phyloP scores from a whole-genome alignment of 2,888 invertebrate species.

The Sericinus montela region DNA sequence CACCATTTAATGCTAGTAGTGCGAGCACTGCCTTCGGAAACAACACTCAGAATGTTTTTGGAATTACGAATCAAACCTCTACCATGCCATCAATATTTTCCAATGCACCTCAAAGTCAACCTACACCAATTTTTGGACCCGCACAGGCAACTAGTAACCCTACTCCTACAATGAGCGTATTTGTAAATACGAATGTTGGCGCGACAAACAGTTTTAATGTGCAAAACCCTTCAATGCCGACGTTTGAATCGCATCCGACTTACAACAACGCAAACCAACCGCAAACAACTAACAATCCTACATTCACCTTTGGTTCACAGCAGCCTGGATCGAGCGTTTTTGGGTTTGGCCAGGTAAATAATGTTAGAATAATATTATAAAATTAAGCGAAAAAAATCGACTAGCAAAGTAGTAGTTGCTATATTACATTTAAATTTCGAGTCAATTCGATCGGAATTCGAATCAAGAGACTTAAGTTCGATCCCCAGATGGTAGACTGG shows the following conservation, averaged over 20 bases:
- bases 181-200: slow-evolving; percentile 37
- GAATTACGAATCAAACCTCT: slow-evolving; percentile 37
- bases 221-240: slow-evolving; percentile 34
- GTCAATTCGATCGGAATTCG: too few relatives aligned
- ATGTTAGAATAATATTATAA: too few relatives aligned
- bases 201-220: slow-evolving; percentile 43
- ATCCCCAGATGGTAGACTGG: too few relatives aligned
- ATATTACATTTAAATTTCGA: too few relatives aligned
- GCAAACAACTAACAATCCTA: too few relatives aligned
- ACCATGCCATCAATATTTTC: slow-evolving; percentile 42
- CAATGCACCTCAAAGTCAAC: slow-evolving; percentile 32
- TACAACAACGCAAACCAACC: too few relatives aligned
- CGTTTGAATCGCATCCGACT: slow-evolving; percentile 49
- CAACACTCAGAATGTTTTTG: slow-evolving; percentile 40
- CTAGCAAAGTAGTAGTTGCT: too few relatives aligned
- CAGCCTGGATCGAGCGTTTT: slow-evolving; percentile 42
- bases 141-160: slow-evolving; percentile 31
- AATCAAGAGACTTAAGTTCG: too few relatives aligned
- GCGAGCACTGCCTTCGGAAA: slow-evolving; percentile 38
- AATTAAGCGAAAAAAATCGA: too few relatives aligned
- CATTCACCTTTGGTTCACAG: slow-evolving; percentile 51
- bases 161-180: slow-evolving; percentile 35
- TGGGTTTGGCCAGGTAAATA: slow-evolving; percentile 58
- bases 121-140: slow-evolving; percentile 43
- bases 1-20: slow-evolving; percentile 35